Percentiles rank a stretch among this genome's conserved stretches.
phyloP scores from a whole-genome alignment of 2,113 vertebrate species.

The Microtus richardsoni region DNA sequence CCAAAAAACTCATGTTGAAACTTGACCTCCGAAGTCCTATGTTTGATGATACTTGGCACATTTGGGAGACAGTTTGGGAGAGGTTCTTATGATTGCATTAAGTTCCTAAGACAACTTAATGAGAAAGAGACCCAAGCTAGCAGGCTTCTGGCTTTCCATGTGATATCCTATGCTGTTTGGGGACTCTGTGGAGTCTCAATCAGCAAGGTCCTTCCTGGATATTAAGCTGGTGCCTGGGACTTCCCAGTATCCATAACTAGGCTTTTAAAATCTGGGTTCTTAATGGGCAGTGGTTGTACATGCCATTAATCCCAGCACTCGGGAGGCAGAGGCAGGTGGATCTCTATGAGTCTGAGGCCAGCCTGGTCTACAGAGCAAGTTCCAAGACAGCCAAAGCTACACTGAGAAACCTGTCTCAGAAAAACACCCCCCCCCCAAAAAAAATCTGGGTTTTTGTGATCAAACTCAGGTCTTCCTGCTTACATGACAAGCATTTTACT shows the following conservation, averaged over 20 bases:
- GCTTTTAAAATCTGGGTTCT: background rate
- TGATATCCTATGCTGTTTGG: background rate
- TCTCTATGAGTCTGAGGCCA: background rate
- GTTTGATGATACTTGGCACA: background rate
- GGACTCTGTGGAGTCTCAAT: background rate
- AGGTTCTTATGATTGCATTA: background rate
- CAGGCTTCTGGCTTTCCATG: background rate
- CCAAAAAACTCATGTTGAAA: background rate
- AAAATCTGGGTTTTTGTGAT: background rate
- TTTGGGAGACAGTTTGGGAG: background rate
- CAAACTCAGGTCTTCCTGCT: background rate
- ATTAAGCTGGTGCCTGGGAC: background rate
- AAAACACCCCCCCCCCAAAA: no score
- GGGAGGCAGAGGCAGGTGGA: background rate
- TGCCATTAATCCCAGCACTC: background rate
- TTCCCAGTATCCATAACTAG: background rate
- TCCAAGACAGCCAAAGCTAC: background rate
- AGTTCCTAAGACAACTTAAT: no score
- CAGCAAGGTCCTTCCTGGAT: background rate
- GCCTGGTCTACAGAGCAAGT: background rate
- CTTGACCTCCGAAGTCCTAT: background rate
- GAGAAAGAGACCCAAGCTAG: background rate
- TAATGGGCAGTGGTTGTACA: background rate
- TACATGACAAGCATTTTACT: background rate
- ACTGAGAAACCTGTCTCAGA: background rate